Base-by-base conservation (phyloP, 2,797 vertebrate genomes). In the Acrossocheilus wenchowensis region DNA sequence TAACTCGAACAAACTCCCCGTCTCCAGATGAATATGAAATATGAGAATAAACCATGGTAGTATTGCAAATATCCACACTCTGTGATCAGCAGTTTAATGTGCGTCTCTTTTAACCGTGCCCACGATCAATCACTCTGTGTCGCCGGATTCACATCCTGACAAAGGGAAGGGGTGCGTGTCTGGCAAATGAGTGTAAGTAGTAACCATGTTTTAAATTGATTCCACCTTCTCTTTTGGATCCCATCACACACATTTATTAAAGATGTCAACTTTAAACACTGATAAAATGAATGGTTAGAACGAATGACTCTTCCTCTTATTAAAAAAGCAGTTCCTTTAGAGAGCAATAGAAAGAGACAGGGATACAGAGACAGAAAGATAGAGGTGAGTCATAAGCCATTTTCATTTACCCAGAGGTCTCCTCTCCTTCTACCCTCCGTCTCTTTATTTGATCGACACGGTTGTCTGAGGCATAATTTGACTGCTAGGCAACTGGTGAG, bases 11-110 rank as follows among this genome's bases (percentile, higher is more conserved):
- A 88, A 86, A 71, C 68, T 82, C 64, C 62, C 50, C 6, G 60
- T 82, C 87, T 82, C 83, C 69, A 77, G 78, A 71, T 82, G 84
- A 85, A 88, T 82, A 62, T 85, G 78, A 86, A 88, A 86, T 85
- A 82, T 88, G 77, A 84, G 78, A 81, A 43, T 81, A 54, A 81
- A 75, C 73, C 74, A 78, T 82, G 23, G 34, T 71, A 72, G 66
- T 60, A 54, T 78, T 39, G 57, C 21, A 73, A 69, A 87, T 83
- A 82, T 83, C 45, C 74, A 50, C 43, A 87, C 19, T 57, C 19
- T 41, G 75, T 60, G 74, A 80, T 78, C 74, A 43, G 41, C 26
- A 41, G n/a, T 83, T 83, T 78, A 82, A 64, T 84, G 45, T 1
- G 26, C 4, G 64, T 81, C 36, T 43, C 39, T 19, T 48, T 81